Evolutionary conservation across 2,797 vertebrate species (phyloP), one percentile per base, ranked within the genome.

Genomic region (Danio jaintianensis): DNA sequence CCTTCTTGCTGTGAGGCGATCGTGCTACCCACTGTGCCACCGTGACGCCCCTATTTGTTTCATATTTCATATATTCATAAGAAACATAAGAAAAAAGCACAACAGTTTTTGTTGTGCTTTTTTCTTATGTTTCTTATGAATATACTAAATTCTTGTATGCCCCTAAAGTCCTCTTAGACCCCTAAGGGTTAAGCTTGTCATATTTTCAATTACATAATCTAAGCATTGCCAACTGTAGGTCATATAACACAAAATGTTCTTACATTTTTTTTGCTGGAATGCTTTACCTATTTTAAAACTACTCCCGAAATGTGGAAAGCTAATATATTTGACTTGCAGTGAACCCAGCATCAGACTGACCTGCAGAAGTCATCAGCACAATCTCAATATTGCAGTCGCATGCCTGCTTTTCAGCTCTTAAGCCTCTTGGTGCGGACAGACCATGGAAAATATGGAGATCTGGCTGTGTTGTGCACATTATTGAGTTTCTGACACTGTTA

Each of bases 351-450:
- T 10, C 48, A 42, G 61, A 22, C 13, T 8, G 20, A 67, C 42
- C 75, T 78, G 75, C 63, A 78, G 29, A 78, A 78, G 47, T 78
- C 63, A 68, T 78, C 63, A 68, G 22, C 22, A 0, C 40, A 18
- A 64, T 64, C 61, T 64, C 18, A 43, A 4, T 45, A 55, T 76
- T 48, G 11, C 15, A 66, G 29, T 53, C 20, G 9, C 18, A 66
- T 29, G 15, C 50, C 42, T 66, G 56, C 29, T 62, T 61, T 67
- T 45, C 62, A 77, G 50, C 62, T 40, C 40, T 13, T 58, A 68
- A 68, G 52, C 75, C 50, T 58, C 75, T 6, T 0, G 52, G 42
- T 68, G 75, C 0, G 7, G 10, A 68, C 52, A 38, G 22, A 9
- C 7, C 20, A 13, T 36, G 52, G 63, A 77, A 77, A 58, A 67